Evolutionary conservation across 2,113 vertebrate species (phyloP).

Genomic region (Litocranius walleri): DNA sequence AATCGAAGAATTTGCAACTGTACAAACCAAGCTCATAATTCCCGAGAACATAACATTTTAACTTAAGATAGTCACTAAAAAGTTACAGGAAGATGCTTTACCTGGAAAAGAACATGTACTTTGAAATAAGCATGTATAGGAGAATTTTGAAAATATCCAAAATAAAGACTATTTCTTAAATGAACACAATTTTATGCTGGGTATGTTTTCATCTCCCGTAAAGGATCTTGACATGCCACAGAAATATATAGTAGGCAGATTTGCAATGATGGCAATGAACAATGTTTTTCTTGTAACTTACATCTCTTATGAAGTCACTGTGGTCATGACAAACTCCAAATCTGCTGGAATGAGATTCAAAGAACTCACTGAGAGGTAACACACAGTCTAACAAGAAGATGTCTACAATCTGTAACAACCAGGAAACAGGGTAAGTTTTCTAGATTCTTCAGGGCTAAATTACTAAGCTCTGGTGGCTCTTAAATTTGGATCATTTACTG

Average conservation of each 20-base stretch:
- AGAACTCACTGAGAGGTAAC: not conserved
- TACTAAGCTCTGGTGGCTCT: not conserved
- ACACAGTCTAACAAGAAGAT: not conserved
- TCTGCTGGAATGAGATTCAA: not conserved
- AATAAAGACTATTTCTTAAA: constrained; percentile 17
- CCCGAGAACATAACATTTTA: not conserved
- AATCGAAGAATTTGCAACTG: constrained; percentile 25
- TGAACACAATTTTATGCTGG: not conserved
- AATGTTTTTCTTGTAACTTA: constrained; percentile 45
- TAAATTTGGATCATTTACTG: not conserved
- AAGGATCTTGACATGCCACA: constrained; percentile 18
- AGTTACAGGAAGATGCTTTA: not conserved
- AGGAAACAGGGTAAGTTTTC: not conserved
- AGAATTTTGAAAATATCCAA: not conserved
- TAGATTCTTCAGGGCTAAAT: not conserved
- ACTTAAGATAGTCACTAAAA: not conserved
- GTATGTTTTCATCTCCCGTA: not conserved
- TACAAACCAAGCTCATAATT: not conserved
- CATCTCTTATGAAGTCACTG: constrained; percentile 45
- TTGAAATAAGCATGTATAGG: not conserved
- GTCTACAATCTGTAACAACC: constrained; percentile 24
- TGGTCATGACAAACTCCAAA: constrained; percentile 30
- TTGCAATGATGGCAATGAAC: not conserved
- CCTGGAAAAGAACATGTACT: not conserved
- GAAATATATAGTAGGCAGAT: constrained; percentile 2